Evolutionary conservation across 2,113 vertebrate species (phyloP), one percentile per base, ranked within the genome.

Genomic region (Orycteropus afer): DNA sequence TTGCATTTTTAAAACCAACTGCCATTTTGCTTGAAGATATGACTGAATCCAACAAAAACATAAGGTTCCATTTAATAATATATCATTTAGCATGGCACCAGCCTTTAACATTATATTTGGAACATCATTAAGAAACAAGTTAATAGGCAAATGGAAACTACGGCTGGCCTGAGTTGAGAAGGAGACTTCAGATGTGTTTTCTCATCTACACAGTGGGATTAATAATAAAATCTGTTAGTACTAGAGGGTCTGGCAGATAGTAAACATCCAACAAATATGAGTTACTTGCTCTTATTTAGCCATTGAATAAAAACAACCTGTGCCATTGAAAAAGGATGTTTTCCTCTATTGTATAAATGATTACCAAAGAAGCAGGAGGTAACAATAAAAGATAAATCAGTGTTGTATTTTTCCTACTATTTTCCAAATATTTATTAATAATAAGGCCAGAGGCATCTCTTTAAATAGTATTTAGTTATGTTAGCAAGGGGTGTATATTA

Each of bases 391-490:
- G 91, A 77, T 42, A 87, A 79, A 76, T 85, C 27, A 59, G 40
- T 59, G 55, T 65, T 86, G 40, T 18, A 40, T 42, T 78, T 78
- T 82, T 45, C n/a, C 86, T 45, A 59, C 23, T 84, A 45, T 86
- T 53, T 86, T 87, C 49, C 73, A 90, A 65, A 86, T 90, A 37
- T 74, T 81, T 82, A 89, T 88, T 61, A 95, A 57, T 37, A 88
- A 91, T 47, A 76, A 94, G 55, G n/a, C 47, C 71, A 51, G 80
- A 96, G 57, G 53, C 76, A 81, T n/a, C 77, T 82, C 79, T 84
- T 86, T 74, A 90, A 94, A 74, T 22, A 65, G 51, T 51, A 69
- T 77, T 89, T 89, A 67, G 91, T 94, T 94, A 94, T 27, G 45
- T 83, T 80, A 78, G 71, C 77, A 77, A 84, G 45, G 65, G 17